Evolutionary conservation across 2,888 invertebrate species (phyloP).

Genomic region (Syrphus vitripennis): DNA sequence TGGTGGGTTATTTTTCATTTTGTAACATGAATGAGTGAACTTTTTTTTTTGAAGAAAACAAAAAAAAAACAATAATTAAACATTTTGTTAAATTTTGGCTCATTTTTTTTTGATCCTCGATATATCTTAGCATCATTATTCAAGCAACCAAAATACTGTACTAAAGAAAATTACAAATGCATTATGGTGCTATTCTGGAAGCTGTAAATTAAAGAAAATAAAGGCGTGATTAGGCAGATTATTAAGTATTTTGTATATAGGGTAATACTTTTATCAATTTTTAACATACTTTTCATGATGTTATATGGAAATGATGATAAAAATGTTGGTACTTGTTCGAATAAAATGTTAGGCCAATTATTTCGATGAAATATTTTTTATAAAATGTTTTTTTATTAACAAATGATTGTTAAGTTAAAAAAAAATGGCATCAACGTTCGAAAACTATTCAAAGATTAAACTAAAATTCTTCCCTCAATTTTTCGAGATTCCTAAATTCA

Average conservation of each 20-base stretch:
- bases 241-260: conserved; percentile 18
- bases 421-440: no score
- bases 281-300: conserved; percentile 66
- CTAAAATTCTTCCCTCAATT: no score
- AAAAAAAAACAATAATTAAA: conserved; percentile 8
- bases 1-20: conserved; percentile 1
- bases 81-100: conserved; percentile 37
- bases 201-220: conserved; percentile 76
- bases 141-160: conserved; percentile 63
- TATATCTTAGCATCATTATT: conserved; percentile 48
- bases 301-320: conserved; percentile 10
- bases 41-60: not conserved
- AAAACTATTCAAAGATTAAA: no score
- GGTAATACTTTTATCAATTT: conserved; percentile 49
- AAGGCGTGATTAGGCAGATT: conserved; percentile 53
- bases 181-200: conserved; percentile 82
- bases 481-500: no score
- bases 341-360: not conserved
- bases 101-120: conserved; percentile 1
- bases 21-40: not conserved
- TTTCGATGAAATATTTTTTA: not conserved
- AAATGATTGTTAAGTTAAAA: no score
- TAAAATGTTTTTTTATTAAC: no score
- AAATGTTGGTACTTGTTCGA: not conserved
- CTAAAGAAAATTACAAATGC: conserved; percentile 79